phyloP scores from a whole-genome alignment of 2,797 vertebrate species.

The Psittacula echo region DNA sequence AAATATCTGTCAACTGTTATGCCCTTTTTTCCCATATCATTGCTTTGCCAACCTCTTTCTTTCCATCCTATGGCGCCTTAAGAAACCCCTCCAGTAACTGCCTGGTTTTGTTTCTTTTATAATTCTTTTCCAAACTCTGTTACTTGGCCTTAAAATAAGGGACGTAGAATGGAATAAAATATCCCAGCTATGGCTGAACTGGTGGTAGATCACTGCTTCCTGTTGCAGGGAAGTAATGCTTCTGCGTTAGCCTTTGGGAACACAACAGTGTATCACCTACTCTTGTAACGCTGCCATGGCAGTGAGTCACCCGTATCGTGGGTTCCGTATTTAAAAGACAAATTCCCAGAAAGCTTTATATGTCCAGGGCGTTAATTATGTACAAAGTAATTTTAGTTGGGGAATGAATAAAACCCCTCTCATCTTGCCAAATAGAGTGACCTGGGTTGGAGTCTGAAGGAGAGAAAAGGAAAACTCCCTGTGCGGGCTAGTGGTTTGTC shows the following conservation, averaged over 20 bases:
- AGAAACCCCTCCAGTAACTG: not conserved
- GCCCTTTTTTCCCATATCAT: not conserved
- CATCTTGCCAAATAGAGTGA: not conserved
- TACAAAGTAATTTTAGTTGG: not conserved
- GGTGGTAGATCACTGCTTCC: not conserved
- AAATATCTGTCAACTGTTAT: not conserved
- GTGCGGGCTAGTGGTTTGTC: slow-evolving; percentile 41
- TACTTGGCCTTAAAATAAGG: not conserved
- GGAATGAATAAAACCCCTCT: not conserved
- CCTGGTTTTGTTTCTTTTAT: not conserved
- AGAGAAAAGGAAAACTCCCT: not conserved
- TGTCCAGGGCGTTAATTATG: not conserved
- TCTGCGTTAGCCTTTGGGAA: not conserved
- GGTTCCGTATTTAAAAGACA: not conserved
- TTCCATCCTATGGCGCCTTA: not conserved
- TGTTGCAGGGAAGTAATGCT: not conserved
- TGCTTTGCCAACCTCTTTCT: not conserved
- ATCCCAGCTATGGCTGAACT: not conserved
- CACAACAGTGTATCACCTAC: not conserved
- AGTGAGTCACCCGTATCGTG: not conserved
- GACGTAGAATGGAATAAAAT: not conserved
- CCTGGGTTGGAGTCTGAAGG: not conserved
- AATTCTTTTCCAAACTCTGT: not conserved
- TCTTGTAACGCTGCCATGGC: not conserved
- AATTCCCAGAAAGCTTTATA: not conserved